These are phyloP conservation scores for Pantherophis alleghaniensis DNA, from an alignment of 2,797 vertebrate genomes.

Conservation along the genomic window DNA sequence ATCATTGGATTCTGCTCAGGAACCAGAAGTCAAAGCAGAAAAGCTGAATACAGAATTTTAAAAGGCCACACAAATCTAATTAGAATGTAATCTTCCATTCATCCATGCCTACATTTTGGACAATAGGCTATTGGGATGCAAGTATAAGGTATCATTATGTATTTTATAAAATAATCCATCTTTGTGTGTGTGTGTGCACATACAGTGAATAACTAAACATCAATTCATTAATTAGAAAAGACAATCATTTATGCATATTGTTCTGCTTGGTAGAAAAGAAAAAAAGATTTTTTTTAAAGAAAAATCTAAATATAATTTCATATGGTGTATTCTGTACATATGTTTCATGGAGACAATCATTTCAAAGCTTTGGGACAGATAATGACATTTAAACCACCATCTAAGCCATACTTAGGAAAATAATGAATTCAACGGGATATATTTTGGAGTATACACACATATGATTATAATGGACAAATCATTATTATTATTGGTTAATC, in stretches of 20 bases:
- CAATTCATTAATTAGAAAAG: too few relatives aligned
- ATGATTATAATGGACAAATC: background rate
- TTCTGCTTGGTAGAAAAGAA: background rate
- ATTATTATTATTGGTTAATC: too few relatives aligned
- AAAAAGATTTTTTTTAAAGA: background rate
- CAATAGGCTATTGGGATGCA: background rate
- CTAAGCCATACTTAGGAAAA: background rate
- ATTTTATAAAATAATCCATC: background rate
- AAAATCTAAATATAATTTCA: background rate
- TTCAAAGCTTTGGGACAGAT: background rate
- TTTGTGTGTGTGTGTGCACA: background rate
- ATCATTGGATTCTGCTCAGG: conserved; percentile 15
- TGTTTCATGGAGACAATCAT: background rate
- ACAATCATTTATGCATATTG: background rate
- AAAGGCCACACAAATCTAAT: background rate
- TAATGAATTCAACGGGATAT: background rate
- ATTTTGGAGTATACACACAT: background rate
- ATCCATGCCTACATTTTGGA: background rate
- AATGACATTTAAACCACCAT: background rate
- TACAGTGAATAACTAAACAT: background rate
- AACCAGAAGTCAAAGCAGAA: conserved; percentile 21
- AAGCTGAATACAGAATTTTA: background rate
- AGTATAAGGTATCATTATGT: background rate
- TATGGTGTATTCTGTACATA: background rate
- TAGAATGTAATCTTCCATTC: conserved; percentile 15